Percentiles rank a stretch among this genome's conserved stretches.
Evolutionary conservation across 2,113 vertebrate species (phyloP).

Genomic region (Shinisaurus crocodilurus): DNA sequence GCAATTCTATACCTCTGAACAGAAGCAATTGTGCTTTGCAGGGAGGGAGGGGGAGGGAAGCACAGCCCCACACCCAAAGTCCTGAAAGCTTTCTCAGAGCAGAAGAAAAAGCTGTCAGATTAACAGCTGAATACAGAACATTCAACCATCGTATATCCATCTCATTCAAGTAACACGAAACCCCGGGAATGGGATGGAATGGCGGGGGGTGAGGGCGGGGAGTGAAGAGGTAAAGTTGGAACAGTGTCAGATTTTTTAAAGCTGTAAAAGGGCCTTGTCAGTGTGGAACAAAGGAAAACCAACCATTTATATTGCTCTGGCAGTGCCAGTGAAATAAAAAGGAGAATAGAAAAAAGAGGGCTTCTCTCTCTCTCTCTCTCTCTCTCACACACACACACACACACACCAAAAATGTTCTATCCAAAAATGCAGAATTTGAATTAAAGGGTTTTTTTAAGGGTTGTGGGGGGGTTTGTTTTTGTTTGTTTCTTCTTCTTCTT

Average conservation of each 20-base stretch:
- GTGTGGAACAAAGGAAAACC: constrained; percentile 60
- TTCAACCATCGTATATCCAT: constrained; percentile 64
- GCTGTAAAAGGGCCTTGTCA: constrained; percentile 68
- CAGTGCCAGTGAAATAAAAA: constrained; percentile 60
- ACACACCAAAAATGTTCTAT: neutral
- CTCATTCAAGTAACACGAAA: constrained; percentile 75
- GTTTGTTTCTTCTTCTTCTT: too few species aligned
- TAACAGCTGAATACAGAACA: constrained; percentile 72
- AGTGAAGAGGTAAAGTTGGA: constrained; percentile 38
- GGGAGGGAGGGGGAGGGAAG: constrained; percentile 12
- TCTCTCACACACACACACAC: constrained; percentile 3
- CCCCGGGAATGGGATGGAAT: constrained; percentile 42
- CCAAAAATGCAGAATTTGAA: neutral
- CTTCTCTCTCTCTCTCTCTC: neutral
- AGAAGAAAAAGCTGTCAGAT: constrained; percentile 74
- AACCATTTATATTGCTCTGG: constrained; percentile 64
- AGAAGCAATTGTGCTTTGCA: constrained; percentile 51
- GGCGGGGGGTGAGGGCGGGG: neutral
- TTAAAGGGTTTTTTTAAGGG: too few species aligned
- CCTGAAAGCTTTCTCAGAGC: constrained; percentile 71
- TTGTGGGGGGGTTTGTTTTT: too few species aligned
- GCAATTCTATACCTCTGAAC: constrained; percentile 64
- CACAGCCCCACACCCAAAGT: constrained; percentile 47
- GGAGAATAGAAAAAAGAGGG: neutral
- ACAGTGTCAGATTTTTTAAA: constrained; percentile 64